phyloP scores from a whole-genome alignment of 2,888 invertebrate genomes.

The Tetheella fluctuosa region DNA sequence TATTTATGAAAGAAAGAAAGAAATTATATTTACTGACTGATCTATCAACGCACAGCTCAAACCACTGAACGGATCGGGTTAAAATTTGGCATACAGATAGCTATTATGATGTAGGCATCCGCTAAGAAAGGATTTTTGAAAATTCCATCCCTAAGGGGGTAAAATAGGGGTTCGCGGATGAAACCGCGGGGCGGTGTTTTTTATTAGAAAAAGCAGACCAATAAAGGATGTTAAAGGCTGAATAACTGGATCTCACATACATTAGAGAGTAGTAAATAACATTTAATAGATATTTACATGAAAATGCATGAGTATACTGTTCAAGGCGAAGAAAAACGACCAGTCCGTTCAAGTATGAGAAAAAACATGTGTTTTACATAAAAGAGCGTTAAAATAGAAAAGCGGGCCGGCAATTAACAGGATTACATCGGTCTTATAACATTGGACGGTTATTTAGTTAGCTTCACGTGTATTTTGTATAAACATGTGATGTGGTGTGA shows the following conservation, averaged over 20 bases:
- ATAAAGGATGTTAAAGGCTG: not conserved
- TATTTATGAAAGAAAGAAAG: no score
- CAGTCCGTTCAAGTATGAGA: not conserved
- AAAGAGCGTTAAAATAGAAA: not conserved
- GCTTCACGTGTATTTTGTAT: constrained; percentile 8
- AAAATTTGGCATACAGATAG: no score
- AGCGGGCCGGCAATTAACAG: constrained; percentile 3
- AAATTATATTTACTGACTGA: no score
- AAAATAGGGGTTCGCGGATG: no score
- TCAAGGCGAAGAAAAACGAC: constrained; percentile 5
- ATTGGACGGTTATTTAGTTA: not conserved
- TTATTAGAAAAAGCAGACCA: not conserved
- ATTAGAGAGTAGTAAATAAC: not conserved
- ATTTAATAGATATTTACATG: constrained; percentile 9
- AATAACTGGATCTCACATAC: not conserved
- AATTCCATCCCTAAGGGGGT: no score
- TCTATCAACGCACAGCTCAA: no score
- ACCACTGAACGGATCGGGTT: no score
- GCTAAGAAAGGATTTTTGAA: no score
- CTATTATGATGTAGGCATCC: no score
- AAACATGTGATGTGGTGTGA: constrained; percentile 11
- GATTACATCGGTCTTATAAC: constrained; percentile 9
- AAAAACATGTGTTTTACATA: constrained; percentile 1
- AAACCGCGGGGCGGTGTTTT: no score
- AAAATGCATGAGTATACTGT: not conserved